Evolutionary conservation across 1,140 invertebrate species (phyloP).

Genomic region (Leptonema lineaticorne): DNA sequence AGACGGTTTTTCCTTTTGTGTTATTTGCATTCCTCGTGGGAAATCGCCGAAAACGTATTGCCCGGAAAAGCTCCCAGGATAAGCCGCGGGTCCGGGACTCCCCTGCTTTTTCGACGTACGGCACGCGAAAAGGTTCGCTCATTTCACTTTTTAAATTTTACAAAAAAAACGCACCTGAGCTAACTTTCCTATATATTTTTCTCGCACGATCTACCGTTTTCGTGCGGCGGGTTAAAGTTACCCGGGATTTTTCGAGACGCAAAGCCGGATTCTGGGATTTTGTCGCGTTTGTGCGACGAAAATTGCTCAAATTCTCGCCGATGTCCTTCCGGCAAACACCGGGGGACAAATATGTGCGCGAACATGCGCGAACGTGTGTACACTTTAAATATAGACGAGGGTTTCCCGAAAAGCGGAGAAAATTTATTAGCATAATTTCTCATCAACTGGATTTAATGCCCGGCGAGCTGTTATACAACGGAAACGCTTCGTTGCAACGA

Average conservation of each 20-base stretch:
- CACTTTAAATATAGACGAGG: too few species aligned
- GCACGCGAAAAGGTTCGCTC: conserved; percentile 8
- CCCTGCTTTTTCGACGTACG: neutral
- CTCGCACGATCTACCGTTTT: too few species aligned
- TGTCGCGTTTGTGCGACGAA: neutral
- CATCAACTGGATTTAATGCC: conserved; percentile 2
- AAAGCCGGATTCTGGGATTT: neutral
- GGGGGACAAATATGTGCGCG: too few species aligned
- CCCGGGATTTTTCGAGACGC: neutral
- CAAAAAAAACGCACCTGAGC: conserved; percentile 13
- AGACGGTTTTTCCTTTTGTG: conserved; percentile 29
- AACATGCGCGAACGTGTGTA: too few species aligned
- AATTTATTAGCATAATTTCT: conserved; percentile 18
- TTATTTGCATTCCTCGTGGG: conserved; percentile 36
- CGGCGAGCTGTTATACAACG: neutral
- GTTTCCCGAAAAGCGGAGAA: neutral
- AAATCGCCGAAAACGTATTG: conserved; percentile 36
- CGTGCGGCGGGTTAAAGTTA: too few species aligned
- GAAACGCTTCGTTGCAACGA: too few species aligned
- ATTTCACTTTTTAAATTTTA: conserved; percentile 15
- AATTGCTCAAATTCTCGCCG: neutral
- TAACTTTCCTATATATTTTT: neutral
- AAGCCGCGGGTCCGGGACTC: neutral
- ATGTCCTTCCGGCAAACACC: too few species aligned
- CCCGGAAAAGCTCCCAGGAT: conserved; percentile 6